Base-by-base conservation (phyloP, 2,888 invertebrate species). In the Aleiodes testaceus region DNA sequence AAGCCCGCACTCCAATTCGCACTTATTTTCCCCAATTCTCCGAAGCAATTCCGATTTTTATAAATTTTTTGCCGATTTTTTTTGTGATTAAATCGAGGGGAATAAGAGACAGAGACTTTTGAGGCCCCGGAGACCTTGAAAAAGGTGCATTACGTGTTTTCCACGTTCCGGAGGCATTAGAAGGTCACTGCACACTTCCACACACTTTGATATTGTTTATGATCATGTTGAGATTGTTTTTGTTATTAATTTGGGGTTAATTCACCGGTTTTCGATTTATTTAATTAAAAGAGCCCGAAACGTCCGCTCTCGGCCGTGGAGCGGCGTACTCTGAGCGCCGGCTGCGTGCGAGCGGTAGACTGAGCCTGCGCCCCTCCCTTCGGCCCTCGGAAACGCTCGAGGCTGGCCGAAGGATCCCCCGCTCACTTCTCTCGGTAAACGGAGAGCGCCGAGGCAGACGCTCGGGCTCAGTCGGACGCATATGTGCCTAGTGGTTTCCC, bases 281-380 rank as follows among this genome's bases (percentile, higher is more conserved):
- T 36, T 18, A 55, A 59, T 59, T 68, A 36, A 64, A 72, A 50
- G 72, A 74, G 68, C 72, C 68, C 74, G 74, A 75, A 75, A 76
- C 75, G 82, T 80, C 81, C 82, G 82, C 80, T 84, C 79, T 79
- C 82, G 79, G 79, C 82, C 82, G 82, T 77, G 82, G 82, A 84
- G 83, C 83, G 83, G 84, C 84, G 80, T 84, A 84, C 84, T 84
- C 84, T 83, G 83, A 49, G 52, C 74, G 79, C 80, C 81, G 80
- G 81, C 84, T 80, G 79, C 82, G 78, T 42, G 65, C 72, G 73
- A 69, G 69, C 71, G n/a, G n/a, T n/a, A n/a, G n/a, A 59, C 68
- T 66, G 72, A 71, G 73, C 66, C 67, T 66, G 65, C 42, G 66
- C 49, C 53, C 71, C 73, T 22, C 45, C 22, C 22, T 22, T 4